Base-by-base conservation (phyloP, 2,888 invertebrate genomes). In the Elgonia sp. region DNA sequence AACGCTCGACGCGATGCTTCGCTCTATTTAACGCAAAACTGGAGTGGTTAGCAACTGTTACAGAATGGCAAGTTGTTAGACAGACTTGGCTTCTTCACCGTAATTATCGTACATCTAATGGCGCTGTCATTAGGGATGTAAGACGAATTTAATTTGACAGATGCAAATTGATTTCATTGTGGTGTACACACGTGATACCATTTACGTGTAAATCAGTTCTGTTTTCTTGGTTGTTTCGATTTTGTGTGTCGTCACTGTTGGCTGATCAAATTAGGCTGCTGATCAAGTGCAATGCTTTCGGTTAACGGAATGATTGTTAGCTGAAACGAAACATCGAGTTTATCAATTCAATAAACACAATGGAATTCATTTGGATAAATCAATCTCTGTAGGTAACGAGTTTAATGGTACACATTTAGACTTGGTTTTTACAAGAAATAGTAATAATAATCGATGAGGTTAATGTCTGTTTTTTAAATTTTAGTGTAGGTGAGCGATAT, bases 31-130 rank as follows among this genome's bases (percentile, higher is more conserved):
- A 80, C 70, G 57, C 70, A 80, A 86, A 86, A 80, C 80, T 88
- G 70, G 76, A 85, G 86, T 86, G 89, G 84, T 84, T 81, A 62
- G 73, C 77, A 20, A 79, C 79, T 86, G 83, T 83, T 88, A 40
- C 83, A 63, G 84, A 80, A 57, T 67, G 76, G 75, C 62, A 88
- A 88, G 84, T 79, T 86, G 88, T 86, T 77, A 73, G 84, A 63
- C 65, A 65, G 62, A 86, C 75, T 79, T 46, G 73, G 73, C 86
- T 88, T 85, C 88, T 82, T 82, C 86, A 16, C 9, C 40, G 86
- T 88, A 88, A 86, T 89, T 86, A 77, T 84, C 84, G 82, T 77
- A 60, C 81, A 82, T 86, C 84, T 77, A 88, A 88, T 84, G 77
- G 72, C 60, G 55, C 72, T 81, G 86, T 81, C 84, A 82, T 89